phyloP scores from a whole-genome alignment of 2,888 invertebrate genomes.

The Homarus gammarus region DNA sequence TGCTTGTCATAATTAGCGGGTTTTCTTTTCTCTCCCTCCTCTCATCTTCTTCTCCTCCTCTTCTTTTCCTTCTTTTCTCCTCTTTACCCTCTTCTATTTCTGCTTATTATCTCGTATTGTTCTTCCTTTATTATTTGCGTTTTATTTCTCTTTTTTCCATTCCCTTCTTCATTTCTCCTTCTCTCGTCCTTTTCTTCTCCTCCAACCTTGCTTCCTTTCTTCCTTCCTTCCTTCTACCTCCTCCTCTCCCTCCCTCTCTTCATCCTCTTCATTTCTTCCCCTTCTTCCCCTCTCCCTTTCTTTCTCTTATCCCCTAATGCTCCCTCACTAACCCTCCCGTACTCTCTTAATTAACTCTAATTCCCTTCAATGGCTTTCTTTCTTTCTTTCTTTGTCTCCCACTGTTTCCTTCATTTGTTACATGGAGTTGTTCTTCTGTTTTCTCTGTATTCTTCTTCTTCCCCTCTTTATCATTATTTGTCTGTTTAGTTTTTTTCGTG shows the following conservation, averaged over 20 bases:
- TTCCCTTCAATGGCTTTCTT: too few species aligned
- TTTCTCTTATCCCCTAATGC: background rate
- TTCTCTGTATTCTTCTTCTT: background rate
- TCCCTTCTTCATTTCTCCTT: background rate
- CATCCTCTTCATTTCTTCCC: background rate
- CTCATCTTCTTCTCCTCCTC: background rate
- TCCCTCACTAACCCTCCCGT: too few species aligned
- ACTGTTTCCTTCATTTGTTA: background rate
- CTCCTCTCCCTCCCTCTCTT: background rate
- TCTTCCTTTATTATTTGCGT: background rate
- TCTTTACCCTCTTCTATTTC: background rate
- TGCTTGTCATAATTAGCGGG: background rate
- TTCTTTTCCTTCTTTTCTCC: background rate
- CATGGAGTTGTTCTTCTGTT: too few species aligned
- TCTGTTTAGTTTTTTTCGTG: too few species aligned
- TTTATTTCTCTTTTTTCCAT: background rate
- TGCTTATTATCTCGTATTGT: too few species aligned
- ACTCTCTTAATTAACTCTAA: too few species aligned
- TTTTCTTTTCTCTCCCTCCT: background rate
- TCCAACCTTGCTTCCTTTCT: background rate
- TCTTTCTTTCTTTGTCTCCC: background rate
- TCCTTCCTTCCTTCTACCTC: background rate
- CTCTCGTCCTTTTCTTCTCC: background rate
- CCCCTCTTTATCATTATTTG: background rate
- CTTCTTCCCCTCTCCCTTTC: background rate